phyloP scores from a whole-genome alignment of 2,797 vertebrate species.

The Typhlichthys eigenmanni region DNA sequence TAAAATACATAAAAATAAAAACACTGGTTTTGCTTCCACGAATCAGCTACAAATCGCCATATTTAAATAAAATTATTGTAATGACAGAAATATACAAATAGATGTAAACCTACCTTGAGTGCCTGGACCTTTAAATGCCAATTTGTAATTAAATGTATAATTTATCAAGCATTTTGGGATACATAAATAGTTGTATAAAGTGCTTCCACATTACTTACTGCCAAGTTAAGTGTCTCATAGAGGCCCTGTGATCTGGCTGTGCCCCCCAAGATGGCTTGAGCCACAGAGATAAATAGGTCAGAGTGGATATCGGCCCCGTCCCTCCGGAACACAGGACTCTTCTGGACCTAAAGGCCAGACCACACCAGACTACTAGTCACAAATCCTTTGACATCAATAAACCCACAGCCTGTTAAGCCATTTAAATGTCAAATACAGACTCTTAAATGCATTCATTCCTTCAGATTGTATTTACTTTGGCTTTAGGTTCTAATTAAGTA shows the following conservation, averaged over 20 bases:
- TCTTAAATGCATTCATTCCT: background rate
- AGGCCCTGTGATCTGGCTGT: conserved; percentile 89
- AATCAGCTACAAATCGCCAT: no score
- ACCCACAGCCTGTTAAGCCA: no score
- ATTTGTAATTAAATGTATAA: no score
- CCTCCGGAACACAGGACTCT: conserved; percentile 89
- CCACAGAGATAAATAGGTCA: conserved; percentile 87
- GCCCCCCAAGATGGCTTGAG: conserved; percentile 93
- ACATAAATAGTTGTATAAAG: no score
- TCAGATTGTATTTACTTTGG: no score
- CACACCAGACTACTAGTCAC: background rate
- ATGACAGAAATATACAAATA: background rate
- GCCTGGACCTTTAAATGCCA: no score
- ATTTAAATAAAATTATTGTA: no score
- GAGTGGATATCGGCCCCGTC: conserved; percentile 95
- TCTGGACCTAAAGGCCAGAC: conserved; percentile 85
- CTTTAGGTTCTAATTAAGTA: no score
- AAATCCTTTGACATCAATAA: background rate
- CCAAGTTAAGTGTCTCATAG: conserved; percentile 89
- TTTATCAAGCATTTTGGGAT: no score
- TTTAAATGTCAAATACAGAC: background rate
- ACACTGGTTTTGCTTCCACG: no score
- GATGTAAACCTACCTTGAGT: no score
- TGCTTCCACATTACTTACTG: conserved; percentile 70
- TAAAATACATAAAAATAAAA: no score